These are phyloP conservation scores for Hassar affinis DNA, from an alignment of 2,113 vertebrate genomes.

Conservation along the genomic window DNA sequence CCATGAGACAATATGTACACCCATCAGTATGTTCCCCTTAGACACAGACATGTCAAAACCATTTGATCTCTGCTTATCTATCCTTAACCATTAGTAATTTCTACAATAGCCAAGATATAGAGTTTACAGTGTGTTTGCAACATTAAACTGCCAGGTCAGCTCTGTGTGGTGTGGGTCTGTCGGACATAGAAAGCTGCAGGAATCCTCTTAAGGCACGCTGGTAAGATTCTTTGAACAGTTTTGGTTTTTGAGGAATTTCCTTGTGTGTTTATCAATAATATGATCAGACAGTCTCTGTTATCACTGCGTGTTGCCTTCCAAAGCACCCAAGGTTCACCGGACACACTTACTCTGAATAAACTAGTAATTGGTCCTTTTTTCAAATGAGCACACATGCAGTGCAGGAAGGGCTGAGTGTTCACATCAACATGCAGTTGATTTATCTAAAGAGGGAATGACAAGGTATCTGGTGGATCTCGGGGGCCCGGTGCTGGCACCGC, in stretches of 20 bases:
- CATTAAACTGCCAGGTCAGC: slow-evolving; percentile 4
- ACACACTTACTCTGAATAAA: slow-evolving; percentile 41
- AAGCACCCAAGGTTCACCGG: slow-evolving; percentile 36
- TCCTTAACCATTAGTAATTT: not conserved
- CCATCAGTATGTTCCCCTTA: not conserved
- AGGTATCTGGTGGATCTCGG: too few relatives aligned
- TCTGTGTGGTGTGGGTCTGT: slow-evolving; percentile 4
- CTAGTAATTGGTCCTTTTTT: slow-evolving; percentile 39
- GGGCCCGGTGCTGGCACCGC: too few relatives aligned
- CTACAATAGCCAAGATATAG: not conserved
- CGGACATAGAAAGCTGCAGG: slow-evolving; percentile 24
- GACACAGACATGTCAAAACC: not conserved
- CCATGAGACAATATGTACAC: not conserved
- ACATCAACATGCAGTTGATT: slow-evolving; percentile 11
- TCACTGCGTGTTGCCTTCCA: slow-evolving; percentile 46
- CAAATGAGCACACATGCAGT: slow-evolving; percentile 23
- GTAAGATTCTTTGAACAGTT: slow-evolving; percentile 6
- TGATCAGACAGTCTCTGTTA: slow-evolving; percentile 49
- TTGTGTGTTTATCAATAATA: slow-evolving; percentile 53
- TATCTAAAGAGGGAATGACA: not conserved
- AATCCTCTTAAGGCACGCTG: slow-evolving; percentile 1
- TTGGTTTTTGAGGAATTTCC: slow-evolving; percentile 20
- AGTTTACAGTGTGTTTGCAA: not conserved
- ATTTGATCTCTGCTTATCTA: not conserved
- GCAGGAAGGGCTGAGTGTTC: slow-evolving; percentile 13